Evolutionary conservation across 2,797 vertebrate genomes (phyloP).

Genomic region (Chelmon rostratus): DNA sequence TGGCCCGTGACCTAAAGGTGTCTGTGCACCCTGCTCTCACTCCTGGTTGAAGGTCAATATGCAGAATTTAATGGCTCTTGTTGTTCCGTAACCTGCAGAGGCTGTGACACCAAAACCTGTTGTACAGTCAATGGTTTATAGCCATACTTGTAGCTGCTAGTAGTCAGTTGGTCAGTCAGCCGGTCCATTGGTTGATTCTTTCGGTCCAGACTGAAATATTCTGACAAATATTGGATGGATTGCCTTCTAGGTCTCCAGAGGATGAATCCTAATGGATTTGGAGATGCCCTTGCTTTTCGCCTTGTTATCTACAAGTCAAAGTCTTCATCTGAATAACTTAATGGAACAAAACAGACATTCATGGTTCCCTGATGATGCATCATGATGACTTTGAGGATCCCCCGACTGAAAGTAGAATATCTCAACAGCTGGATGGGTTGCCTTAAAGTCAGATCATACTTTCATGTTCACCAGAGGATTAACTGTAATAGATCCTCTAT

Average conservation of each 20-base stretch:
- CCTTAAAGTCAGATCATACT: neutral
- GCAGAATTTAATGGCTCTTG: neutral
- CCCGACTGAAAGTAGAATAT: neutral
- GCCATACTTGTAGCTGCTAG: neutral
- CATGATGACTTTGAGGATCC: neutral
- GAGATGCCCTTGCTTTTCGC: neutral
- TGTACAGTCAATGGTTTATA: neutral
- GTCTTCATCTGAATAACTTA: neutral
- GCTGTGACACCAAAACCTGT: too few relatives aligned
- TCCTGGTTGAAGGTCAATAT: neutral
- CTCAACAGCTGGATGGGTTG: neutral
- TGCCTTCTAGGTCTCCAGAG: neutral
- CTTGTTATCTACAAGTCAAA: neutral
- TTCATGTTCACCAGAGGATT: neutral
- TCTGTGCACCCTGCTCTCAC: neutral
- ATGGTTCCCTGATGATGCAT: neutral
- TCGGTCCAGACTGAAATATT: neutral
- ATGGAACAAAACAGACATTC: neutral
- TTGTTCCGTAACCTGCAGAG: neutral
- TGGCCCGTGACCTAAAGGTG: neutral
- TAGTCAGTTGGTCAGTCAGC: neutral
- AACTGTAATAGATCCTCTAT: neutral
- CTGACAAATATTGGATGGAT: neutral
- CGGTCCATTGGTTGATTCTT: too few relatives aligned
- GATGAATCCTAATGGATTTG: neutral